These are phyloP conservation scores for Autographa pulchrina DNA, from an alignment of 2,888 invertebrate species.

Conservation along the genomic window DNA sequence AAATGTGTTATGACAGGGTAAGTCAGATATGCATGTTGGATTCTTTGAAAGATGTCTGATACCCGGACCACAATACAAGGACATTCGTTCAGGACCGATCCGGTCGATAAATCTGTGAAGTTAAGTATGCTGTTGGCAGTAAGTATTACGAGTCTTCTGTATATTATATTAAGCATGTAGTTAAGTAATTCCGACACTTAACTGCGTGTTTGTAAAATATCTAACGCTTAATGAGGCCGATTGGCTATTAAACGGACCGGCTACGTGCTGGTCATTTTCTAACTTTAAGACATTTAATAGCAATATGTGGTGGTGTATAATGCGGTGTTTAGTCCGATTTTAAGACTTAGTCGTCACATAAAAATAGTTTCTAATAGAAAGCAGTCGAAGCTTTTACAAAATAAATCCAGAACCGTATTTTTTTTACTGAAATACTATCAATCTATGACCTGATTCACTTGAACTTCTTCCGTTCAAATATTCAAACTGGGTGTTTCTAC, in stretches of 20 bases:
- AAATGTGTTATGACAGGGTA: constrained; percentile 5
- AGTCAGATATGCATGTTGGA: neutral
- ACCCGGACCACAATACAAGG: neutral
- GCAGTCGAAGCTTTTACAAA: neutral
- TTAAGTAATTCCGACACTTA: neutral
- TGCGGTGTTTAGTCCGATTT: no score
- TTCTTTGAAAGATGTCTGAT: neutral
- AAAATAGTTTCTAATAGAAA: neutral
- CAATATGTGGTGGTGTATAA: no score
- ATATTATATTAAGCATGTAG: neutral
- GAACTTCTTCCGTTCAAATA: neutral
- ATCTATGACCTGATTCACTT: constrained; percentile 4
- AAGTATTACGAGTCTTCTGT: neutral
- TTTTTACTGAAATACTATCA: neutral
- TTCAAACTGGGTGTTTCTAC: neutral
- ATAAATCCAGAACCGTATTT: neutral
- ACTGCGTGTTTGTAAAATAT: constrained; percentile 2
- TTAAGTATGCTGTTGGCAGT: neutral
- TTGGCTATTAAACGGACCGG: neutral
- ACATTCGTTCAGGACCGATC: neutral
- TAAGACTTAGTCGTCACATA: neutral
- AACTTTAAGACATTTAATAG: neutral
- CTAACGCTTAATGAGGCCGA: neutral
- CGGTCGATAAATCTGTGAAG: neutral
- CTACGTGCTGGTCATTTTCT: neutral